Percentiles rank a stretch among this genome's conserved stretches.
Conservation (phyloP, 2,888 invertebrate species). For the Ctena decussata region DNA sequence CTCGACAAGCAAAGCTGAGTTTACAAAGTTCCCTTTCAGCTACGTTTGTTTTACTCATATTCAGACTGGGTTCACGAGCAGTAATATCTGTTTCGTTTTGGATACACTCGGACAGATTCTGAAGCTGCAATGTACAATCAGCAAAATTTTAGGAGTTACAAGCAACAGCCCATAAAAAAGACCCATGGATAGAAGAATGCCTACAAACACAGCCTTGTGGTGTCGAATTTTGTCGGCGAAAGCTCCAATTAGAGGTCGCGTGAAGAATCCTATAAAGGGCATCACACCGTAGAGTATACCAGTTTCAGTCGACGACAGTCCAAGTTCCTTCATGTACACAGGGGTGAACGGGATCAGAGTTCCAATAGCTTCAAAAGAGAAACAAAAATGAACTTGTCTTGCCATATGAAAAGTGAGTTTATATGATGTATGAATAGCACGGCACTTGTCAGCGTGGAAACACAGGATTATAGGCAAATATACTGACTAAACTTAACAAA, state of each 20-base stretch:
- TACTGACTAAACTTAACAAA: not conserved
- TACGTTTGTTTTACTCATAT: not conserved
- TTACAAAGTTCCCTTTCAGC: not conserved
- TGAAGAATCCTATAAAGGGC: constrained; percentile 92
- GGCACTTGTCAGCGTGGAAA: not conserved
- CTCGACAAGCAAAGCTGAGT: not conserved
- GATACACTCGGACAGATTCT: not conserved
- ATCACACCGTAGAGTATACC: constrained; percentile 93
- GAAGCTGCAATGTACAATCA: not conserved
- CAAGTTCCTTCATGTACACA: constrained; percentile 92
- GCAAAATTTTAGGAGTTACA: constrained; percentile 77
- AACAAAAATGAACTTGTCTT: not conserved
- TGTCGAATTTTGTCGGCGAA: constrained; percentile 93
- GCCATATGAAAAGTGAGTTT: too few species aligned
- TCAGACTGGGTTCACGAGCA: not conserved
- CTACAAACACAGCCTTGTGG: constrained; percentile 94
- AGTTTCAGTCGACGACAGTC: constrained; percentile 92
- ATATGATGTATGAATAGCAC: not conserved
- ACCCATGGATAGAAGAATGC: constrained; percentile 92
- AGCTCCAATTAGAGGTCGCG: constrained; percentile 92
- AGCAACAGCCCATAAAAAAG: constrained; percentile 93
- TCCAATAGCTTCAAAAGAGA: constrained; percentile 91
- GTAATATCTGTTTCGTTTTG: not conserved
- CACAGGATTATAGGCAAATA: not conserved
- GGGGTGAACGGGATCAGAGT: constrained; percentile 94